Evolutionary conservation across 2,888 invertebrate species (phyloP).

Genomic region (Athetis lepigone): DNA sequence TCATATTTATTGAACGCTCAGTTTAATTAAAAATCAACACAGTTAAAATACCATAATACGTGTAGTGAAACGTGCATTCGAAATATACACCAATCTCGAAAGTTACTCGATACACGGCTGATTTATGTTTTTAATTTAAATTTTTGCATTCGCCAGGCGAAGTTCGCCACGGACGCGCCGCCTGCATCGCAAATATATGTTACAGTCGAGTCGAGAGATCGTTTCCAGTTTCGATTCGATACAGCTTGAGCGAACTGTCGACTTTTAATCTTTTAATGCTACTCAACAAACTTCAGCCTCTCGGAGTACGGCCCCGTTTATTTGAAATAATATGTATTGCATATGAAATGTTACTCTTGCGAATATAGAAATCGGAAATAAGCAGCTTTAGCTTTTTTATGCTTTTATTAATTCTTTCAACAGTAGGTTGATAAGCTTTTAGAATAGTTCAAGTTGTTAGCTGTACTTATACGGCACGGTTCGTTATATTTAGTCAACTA

Average conservation of each 20-base stretch:
- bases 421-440: conserved; percentile 9
- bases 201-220: conserved; percentile 83
- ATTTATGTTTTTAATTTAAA: conserved; percentile 91
- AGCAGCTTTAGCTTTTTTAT: conserved; percentile 14
- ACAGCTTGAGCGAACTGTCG: conserved; percentile 86
- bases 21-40: conserved; percentile 66
- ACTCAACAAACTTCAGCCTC: conserved; percentile 85
- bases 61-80: conserved; percentile 80
- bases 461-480: conserved; percentile 7
- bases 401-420: conserved; percentile 7
- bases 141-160: conserved; percentile 90
- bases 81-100: conserved; percentile 88
- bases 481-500: conserved; percentile 55
- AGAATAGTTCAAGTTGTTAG: conserved; percentile 26
- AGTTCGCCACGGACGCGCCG: conserved; percentile 88
- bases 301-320: conserved; percentile 73
- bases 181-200: conserved; percentile 90
- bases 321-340: conserved; percentile 70
- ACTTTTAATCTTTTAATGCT: conserved; percentile 91
- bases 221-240: conserved; percentile 86
- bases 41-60: conserved; percentile 71
- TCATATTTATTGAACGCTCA: conserved; percentile 46
- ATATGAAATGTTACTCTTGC: conserved; percentile 48
- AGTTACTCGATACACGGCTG: conserved; percentile 90
- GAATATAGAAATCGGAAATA: conserved; percentile 37